A percentile compares a stretch with the other conserved stretches of the same genome.
phyloP scores from a whole-genome alignment of 2,888 invertebrate genomes.

The Lysandra bellargus region DNA sequence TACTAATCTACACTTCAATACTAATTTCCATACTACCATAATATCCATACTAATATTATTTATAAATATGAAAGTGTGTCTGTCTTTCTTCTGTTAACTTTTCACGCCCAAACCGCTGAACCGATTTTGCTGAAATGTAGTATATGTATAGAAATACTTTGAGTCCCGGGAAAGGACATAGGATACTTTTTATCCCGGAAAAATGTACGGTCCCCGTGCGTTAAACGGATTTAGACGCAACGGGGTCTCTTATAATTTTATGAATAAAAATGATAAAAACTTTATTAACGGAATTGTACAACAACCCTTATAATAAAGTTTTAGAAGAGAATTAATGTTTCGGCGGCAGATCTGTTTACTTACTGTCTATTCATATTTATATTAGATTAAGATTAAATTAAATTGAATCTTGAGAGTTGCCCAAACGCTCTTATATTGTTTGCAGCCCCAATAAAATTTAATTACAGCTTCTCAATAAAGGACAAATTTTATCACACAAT shows the following conservation, averaged over 20 bases:
- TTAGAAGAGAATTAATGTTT: not conserved
- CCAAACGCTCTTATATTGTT: not conserved
- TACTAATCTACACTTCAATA: no score
- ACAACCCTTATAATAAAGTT: not conserved
- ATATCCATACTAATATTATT: no score
- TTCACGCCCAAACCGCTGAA: not conserved
- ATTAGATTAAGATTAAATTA: not conserved
- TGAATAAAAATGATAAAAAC: no score
- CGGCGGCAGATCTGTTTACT: not conserved
- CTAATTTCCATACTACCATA: no score
- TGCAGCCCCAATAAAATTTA: not conserved
- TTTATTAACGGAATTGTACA: not conserved
- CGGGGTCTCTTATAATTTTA: no score
- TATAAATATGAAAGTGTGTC: no score
- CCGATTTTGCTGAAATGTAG: not conserved
- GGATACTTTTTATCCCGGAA: no score
- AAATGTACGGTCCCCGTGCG: no score
- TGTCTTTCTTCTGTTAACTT: no score
- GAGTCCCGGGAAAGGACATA: no score
- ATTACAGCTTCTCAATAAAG: not conserved
- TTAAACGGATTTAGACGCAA: no score
- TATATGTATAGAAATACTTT: no score
- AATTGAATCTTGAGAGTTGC: not conserved
- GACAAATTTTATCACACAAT: not conserved
- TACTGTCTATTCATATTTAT: not conserved